Base-by-base conservation (phyloP, 2,888 invertebrate genomes). In the Idaea straminata region DNA sequence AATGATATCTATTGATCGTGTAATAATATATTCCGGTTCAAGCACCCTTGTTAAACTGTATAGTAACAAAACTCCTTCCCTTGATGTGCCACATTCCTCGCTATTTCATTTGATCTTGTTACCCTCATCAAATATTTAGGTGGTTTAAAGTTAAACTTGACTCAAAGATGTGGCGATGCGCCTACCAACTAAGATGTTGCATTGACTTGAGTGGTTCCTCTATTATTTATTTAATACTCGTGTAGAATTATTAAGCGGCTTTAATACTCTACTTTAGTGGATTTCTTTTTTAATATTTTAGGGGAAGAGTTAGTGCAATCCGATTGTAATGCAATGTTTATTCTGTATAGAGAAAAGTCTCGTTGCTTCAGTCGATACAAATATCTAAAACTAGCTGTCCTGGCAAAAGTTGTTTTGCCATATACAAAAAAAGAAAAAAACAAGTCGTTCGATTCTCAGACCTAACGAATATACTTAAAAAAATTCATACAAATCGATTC, bases 81-180 rank as follows among this genome's bases (percentile, higher is more conserved):
- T 80, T 81, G 81, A 84, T 81, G 81, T 83, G 83, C 81, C 81
- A 79, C 78, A 72, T 76, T 79, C 77, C 78, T 84, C 79, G 84
- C 84, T 84, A 83, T 87, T 88, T 88, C 87, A 85, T 86, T 88
- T 87, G 74, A 91, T 92, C 89, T 86, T 80, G 87, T 86, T 84
- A 85, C 81, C 83, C 83, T 84, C 86, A 91, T 92, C 87, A 89
- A 92, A 91, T 91, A 92, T 92, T 91, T 86, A 91, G 83, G 80
- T 77, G 84, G 84, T 87, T 88, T 88, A 87, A 90, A 47, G 47
- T 47, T 47, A 47, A 47, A 89, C 84, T 88, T 82, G 82, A 86
- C 83, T 84, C 84, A 84, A 84, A 85, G 80, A 83, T 79, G 81
- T 79, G 73, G 79, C 75, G 79, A 81, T 81, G 77, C 80, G 80